These are phyloP conservation scores for Numenius phaeopus DNA, from an alignment of 2,797 vertebrate species.

Conservation along the genomic window DNA sequence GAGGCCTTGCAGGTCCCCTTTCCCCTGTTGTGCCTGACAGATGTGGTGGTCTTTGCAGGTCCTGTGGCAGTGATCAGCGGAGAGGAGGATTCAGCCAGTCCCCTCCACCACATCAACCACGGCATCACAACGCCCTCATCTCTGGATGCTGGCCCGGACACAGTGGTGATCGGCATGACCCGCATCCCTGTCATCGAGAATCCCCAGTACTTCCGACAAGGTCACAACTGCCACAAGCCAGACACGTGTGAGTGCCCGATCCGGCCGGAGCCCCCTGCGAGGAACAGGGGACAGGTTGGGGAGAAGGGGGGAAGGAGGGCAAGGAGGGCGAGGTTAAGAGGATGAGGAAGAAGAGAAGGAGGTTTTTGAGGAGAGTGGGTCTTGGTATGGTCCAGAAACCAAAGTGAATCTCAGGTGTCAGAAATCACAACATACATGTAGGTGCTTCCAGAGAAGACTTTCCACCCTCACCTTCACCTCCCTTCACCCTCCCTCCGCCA, in stretches of 20 bases:
- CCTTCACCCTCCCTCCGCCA: constrained; percentile 64
- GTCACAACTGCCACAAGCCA: constrained; percentile 97
- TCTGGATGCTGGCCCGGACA: constrained; percentile 91
- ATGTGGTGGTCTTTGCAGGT: constrained; percentile 76
- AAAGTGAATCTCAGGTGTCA: constrained; percentile 64
- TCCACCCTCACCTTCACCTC: constrained; percentile 71
- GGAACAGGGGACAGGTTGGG: neutral
- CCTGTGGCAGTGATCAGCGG: constrained; percentile 97
- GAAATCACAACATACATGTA: constrained; percentile 70
- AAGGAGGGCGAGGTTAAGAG: neutral
- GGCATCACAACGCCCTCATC: constrained; percentile 95
- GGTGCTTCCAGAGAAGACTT: constrained; percentile 53
- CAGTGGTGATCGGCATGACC: constrained; percentile 98
- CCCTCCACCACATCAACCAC: constrained; percentile 97
- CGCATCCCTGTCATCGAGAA: constrained; percentile 97
- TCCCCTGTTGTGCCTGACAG: neutral
- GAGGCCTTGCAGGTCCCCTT: accelerated
- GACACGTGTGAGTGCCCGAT: constrained; percentile 90
- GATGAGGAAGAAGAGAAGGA: constrained; percentile 44
- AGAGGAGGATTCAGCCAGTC: constrained; percentile 98
- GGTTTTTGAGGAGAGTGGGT: constrained; percentile 37
- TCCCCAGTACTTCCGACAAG: constrained; percentile 97
- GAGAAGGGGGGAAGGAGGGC: neutral
- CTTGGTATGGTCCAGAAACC: constrained; percentile 77
- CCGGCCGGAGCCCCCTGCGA: neutral